Evolutionary conservation across 2,797 vertebrate genomes (phyloP).

Genomic region (Leuciscus waleckii): DNA sequence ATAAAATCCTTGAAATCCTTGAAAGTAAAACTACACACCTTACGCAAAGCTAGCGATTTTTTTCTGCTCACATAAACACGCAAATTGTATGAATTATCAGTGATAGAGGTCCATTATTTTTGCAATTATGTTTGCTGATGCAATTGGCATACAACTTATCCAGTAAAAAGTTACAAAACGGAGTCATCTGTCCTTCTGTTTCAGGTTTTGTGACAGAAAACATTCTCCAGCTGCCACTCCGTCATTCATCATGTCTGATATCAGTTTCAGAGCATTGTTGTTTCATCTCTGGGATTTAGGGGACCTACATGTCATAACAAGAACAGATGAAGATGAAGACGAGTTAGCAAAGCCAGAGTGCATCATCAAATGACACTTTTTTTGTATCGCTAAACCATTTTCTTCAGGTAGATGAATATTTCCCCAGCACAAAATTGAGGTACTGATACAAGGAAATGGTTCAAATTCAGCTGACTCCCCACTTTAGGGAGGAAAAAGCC

Average conservation of each 20-base stretch:
- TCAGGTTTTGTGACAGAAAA: constrained; percentile 72
- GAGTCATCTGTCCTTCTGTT: constrained; percentile 60
- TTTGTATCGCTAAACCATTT: background rate
- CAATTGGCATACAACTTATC: background rate
- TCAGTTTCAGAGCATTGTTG: constrained; percentile 56
- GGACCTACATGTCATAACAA: constrained; percentile 67
- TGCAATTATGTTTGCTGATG: background rate
- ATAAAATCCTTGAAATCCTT: background rate
- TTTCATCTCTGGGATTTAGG: constrained; percentile 55
- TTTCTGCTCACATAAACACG: background rate
- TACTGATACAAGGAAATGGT: constrained; percentile 18
- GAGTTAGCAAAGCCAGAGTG: constrained; percentile 38
- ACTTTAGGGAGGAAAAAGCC: constrained; percentile 31
- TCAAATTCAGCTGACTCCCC: constrained; percentile 37
- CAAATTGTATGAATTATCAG: background rate
- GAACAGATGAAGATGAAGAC: constrained; percentile 54
- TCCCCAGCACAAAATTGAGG: constrained; percentile 23
- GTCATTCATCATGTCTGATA: constrained; percentile 71
- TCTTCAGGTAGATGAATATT: constrained; percentile 6
- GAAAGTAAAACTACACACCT: background rate
- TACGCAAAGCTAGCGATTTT: background rate
- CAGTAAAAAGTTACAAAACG: background rate
- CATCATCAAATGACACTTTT: constrained; percentile 24
- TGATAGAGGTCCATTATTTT: background rate
- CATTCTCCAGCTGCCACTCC: constrained; percentile 56